Percentiles rank a stretch among this genome's conserved stretches.
Conservation (phyloP, 2,888 invertebrate species). For the Drosophila kambysellisi region DNA sequence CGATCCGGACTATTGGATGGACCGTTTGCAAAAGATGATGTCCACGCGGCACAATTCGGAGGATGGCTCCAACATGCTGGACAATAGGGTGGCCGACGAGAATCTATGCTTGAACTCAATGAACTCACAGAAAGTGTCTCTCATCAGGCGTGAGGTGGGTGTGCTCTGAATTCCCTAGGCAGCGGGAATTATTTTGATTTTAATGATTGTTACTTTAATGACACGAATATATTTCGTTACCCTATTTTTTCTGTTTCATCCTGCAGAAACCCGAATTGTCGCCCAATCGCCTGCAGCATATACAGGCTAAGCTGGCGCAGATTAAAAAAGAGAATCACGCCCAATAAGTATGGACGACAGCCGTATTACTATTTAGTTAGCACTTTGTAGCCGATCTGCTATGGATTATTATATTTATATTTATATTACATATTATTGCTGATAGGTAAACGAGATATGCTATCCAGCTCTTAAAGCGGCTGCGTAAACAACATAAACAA, state of each 20-base stretch:
- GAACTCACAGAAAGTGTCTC: slow-evolving; percentile 83
- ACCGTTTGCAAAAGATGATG: slow-evolving; percentile 82
- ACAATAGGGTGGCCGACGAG: slow-evolving; percentile 85
- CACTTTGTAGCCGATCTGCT: slow-evolving; percentile 41
- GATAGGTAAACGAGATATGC: slow-evolving; percentile 38
- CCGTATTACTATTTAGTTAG: slow-evolving; percentile 43
- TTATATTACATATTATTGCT: slow-evolving; percentile 37
- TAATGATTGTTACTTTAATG: not conserved
- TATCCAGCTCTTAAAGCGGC: slow-evolving; percentile 19
- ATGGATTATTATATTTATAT: slow-evolving; percentile 39
- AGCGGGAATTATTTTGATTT: not conserved
- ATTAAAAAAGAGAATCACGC: slow-evolving; percentile 84
- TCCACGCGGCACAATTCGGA: slow-evolving; percentile 73
- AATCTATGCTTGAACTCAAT: slow-evolving; percentile 84
- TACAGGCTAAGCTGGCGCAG: slow-evolving; percentile 85
- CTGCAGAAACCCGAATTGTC: slow-evolving; percentile 84
- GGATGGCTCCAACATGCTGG: slow-evolving; percentile 79
- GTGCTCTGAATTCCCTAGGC: not conserved
- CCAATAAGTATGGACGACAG: slow-evolving; percentile 55
- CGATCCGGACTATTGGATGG: slow-evolving; percentile 85
- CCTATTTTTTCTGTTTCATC: slow-evolving; percentile 1
- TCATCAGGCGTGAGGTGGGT: slow-evolving; percentile 83
- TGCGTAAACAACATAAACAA: slow-evolving; percentile 47
- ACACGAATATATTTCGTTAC: not conserved
- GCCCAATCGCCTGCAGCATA: slow-evolving; percentile 84